A percentile compares a stretch with the other conserved stretches of the same genome.
Conservation (phyloP, 2,113 vertebrate genomes). For the Galbula dea region DNA sequence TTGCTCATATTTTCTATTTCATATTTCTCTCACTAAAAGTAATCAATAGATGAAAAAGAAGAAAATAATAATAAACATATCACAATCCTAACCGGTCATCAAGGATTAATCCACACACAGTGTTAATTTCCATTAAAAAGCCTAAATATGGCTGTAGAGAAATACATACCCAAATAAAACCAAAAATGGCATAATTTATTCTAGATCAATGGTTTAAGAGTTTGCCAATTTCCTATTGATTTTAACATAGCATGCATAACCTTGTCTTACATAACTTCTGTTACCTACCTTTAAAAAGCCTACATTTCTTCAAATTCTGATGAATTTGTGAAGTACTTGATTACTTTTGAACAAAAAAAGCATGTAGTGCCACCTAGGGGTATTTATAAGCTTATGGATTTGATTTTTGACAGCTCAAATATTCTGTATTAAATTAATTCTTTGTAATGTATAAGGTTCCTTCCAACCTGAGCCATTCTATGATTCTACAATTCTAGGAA, state of each 20-base stretch:
- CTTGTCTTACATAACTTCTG: neutral
- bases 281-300: neutral
- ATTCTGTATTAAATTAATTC: neutral
- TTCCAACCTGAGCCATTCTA: no score
- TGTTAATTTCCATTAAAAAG: neutral
- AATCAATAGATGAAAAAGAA: neutral
- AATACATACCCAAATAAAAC: neutral
- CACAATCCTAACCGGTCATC: neutral
- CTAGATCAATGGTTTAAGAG: neutral
- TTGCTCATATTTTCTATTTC: neutral
- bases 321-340: neutral
- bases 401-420: neutral
- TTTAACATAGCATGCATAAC: neutral
- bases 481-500: neutral
- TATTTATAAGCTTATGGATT: neutral
- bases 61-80: neutral
- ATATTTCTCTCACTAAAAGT: neutral
- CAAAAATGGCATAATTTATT: neutral
- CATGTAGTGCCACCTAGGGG: slow-evolving; percentile 49
- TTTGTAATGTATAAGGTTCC: no score
- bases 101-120: neutral
- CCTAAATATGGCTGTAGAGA: neutral
- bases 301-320: neutral
- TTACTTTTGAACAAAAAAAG: slow-evolving; percentile 26
- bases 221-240: neutral